These are phyloP conservation scores for Brachionus calyciflorus DNA, from an alignment of 1,140 invertebrate genomes.

Conservation along the genomic window DNA sequence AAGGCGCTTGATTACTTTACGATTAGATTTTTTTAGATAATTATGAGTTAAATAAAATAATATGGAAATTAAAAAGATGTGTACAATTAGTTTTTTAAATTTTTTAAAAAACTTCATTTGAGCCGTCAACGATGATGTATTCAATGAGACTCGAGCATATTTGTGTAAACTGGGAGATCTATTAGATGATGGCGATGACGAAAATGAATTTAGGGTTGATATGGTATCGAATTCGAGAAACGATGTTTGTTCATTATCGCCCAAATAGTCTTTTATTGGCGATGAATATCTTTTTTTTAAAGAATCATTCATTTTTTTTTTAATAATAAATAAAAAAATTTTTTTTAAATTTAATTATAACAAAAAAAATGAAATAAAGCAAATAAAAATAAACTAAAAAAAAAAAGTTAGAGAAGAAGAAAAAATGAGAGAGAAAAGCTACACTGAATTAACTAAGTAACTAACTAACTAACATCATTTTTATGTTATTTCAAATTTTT, in stretches of 20 bases:
- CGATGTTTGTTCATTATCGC: background rate
- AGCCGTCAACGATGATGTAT: background rate
- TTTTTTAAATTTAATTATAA: constrained; percentile 1
- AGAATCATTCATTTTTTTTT: constrained; percentile 33
- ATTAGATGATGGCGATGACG: background rate
- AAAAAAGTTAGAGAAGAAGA: no score
- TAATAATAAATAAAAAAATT: constrained; percentile 10
- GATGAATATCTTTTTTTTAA: constrained; percentile 26
- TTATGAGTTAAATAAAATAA: background rate
- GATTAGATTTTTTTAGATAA: no score
- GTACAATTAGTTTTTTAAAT: background rate
- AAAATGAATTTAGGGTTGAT: background rate
- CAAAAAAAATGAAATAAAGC: no score
- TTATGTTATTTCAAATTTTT: no score
- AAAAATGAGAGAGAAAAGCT: no score
- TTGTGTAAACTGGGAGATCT: background rate
- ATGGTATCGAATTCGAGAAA: background rate
- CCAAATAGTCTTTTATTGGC: background rate
- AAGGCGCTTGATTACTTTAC: no score
- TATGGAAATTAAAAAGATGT: background rate
- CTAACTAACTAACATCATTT: no score
- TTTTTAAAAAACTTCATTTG: no score
- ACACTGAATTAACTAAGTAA: no score
- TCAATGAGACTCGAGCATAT: background rate
- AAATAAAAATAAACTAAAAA: no score